These are phyloP conservation scores for Potorous gilbertii DNA, from an alignment of 2,797 vertebrate species.

Conservation along the genomic window DNA sequence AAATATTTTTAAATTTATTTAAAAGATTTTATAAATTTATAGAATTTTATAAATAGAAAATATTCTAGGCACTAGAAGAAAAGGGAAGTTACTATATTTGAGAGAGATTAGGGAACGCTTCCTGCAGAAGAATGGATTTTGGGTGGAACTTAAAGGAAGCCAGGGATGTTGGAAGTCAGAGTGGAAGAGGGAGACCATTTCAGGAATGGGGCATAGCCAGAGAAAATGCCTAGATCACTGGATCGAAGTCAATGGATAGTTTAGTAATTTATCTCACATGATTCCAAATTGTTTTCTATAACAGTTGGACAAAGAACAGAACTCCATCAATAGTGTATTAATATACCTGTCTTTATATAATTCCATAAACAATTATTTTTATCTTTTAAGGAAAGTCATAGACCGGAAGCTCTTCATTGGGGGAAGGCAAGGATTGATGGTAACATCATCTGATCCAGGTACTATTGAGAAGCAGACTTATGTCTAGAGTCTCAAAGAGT, in stretches of 20 bases:
- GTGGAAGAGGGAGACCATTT: background rate
- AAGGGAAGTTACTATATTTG: background rate
- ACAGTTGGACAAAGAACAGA: background rate
- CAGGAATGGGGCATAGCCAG: background rate
- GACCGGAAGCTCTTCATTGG: background rate
- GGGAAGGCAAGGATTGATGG: background rate
- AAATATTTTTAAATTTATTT: background rate
- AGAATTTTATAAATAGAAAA: too few relatives aligned
- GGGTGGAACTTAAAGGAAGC: background rate
- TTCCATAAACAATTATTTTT: background rate
- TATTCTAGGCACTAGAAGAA: background rate
- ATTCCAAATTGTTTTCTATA: background rate
- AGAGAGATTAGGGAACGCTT: background rate
- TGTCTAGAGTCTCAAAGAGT: background rate
- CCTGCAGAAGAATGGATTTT: background rate
- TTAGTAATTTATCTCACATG: background rate
- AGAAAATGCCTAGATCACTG: background rate
- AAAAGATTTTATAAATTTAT: too few relatives aligned
- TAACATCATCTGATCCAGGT: background rate
- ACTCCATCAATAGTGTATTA: background rate
- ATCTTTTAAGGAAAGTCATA: conserved; percentile 19
- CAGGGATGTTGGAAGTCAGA: background rate
- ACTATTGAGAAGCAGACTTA: background rate
- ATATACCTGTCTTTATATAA: background rate
- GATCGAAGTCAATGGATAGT: background rate